phyloP scores from a whole-genome alignment of 2,888 invertebrate genomes.

The Tuberolachnus salignus region DNA sequence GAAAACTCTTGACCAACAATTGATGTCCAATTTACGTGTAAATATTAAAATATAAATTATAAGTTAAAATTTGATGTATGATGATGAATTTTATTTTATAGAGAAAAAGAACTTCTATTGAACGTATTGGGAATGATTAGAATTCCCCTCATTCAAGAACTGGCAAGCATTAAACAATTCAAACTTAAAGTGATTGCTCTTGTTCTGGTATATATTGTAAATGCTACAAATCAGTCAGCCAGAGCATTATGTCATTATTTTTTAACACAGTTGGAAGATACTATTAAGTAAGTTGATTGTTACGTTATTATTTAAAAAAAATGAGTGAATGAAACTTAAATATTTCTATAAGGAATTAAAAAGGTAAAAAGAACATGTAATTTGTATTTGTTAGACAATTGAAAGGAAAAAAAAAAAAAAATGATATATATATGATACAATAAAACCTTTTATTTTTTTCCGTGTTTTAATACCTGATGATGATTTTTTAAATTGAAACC shows the following conservation, averaged over 20 bases:
- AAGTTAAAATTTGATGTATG: neutral
- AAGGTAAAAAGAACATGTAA: no score
- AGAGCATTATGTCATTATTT: conserved; percentile 77
- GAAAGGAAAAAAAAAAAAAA: no score
- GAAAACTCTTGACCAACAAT: conserved; percentile 96
- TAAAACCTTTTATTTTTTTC: no score
- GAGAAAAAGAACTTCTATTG: conserved; percentile 83
- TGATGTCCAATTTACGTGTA: conserved; percentile 94
- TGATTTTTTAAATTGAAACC: no score
- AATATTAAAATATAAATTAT: conserved; percentile 48
- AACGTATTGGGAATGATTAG: conserved; percentile 82
- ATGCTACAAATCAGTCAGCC: conserved; percentile 75
- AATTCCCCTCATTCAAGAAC: no score
- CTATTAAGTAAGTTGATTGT: conserved; percentile 61
- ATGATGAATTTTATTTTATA: conserved; percentile 62
- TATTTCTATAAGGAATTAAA: no score
- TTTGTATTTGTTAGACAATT: no score
- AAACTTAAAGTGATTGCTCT: conserved; percentile 81
- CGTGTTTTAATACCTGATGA: no score
- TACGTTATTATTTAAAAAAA: no score
- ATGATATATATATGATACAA: no score
- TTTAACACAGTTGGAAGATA: conserved; percentile 67
- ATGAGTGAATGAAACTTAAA: no score
- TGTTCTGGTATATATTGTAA: conserved; percentile 76
- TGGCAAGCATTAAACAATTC: conserved; percentile 80